These are phyloP conservation scores for Pheosia gnoma DNA, from an alignment of 2,888 invertebrate species.

Conservation along the genomic window DNA sequence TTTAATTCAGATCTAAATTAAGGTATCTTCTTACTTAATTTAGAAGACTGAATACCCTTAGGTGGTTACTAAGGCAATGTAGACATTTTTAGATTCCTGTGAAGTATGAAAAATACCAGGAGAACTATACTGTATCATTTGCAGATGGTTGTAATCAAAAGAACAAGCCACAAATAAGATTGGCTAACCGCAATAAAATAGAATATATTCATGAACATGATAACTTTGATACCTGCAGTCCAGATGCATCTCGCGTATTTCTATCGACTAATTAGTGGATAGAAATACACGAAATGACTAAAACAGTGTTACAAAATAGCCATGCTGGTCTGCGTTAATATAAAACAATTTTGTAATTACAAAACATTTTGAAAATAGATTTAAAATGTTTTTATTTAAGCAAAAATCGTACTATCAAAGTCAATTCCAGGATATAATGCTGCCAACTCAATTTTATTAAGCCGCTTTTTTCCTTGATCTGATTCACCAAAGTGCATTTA, in stretches of 20 bases:
- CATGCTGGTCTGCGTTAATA: background rate
- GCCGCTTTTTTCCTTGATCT: conserved; percentile 3
- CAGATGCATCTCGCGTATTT: background rate
- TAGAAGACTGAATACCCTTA: too few species aligned
- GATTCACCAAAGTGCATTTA: conserved; percentile 40
- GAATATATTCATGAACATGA: conserved; percentile 3
- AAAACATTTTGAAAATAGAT: too few species aligned
- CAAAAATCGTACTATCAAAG: background rate
- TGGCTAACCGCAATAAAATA: conserved; percentile 6
- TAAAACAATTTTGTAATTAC: background rate
- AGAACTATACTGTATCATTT: background rate
- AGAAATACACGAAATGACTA: too few species aligned
- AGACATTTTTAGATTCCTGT: too few species aligned
- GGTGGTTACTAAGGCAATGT: too few species aligned
- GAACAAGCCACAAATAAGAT: conserved; percentile 6
- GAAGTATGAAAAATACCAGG: too few species aligned
- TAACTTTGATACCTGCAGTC: background rate
- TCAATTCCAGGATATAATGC: background rate
- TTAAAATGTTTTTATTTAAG: background rate
- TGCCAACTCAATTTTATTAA: background rate
- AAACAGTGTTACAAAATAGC: too few species aligned
- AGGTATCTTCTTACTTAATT: too few species aligned
- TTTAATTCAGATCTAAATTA: too few species aligned
- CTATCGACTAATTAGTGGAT: too few species aligned
- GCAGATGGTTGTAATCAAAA: conserved; percentile 5